phyloP scores from a whole-genome alignment of 2,113 vertebrate species.

The Carollia perspicillata region DNA sequence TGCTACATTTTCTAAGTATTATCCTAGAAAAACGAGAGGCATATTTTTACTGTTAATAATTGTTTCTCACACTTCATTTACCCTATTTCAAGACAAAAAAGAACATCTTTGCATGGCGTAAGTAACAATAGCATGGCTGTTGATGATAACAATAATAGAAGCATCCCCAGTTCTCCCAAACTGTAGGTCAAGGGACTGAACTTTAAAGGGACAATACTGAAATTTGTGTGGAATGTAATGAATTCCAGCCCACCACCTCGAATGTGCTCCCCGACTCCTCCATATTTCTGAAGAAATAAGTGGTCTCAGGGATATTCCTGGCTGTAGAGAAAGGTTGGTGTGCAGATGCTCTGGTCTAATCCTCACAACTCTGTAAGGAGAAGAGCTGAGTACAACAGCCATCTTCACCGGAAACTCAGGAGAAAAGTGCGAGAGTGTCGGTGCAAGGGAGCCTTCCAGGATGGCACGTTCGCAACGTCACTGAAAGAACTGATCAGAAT shows the following conservation, averaged over 20 bases:
- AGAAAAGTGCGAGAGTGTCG: background rate
- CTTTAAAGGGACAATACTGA: background rate
- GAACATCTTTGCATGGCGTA: background rate
- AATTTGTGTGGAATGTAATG: background rate
- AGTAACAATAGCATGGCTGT: conserved; percentile 3
- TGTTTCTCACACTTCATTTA: background rate
- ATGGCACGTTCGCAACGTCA: accelerated
- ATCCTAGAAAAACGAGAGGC: background rate
- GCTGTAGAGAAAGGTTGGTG: background rate
- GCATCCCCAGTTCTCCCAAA: conserved; percentile 1
- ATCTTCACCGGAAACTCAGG: background rate
- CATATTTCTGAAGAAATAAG: background rate
- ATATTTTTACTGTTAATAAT: background rate
- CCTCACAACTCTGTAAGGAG: background rate
- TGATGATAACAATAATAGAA: conserved; percentile 2
- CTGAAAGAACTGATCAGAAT: background rate
- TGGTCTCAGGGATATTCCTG: background rate
- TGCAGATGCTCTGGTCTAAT: background rate
- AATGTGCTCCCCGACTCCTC: background rate
- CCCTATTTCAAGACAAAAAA: background rate
- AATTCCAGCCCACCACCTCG: background rate
- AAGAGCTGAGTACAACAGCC: background rate
- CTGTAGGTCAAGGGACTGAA: background rate
- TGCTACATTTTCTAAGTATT: background rate
- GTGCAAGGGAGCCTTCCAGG: background rate